A percentile compares a stretch with the other conserved stretches of the same genome.
Evolutionary conservation across 2,113 vertebrate genomes (phyloP).

Genomic region (Gulo gulo): DNA sequence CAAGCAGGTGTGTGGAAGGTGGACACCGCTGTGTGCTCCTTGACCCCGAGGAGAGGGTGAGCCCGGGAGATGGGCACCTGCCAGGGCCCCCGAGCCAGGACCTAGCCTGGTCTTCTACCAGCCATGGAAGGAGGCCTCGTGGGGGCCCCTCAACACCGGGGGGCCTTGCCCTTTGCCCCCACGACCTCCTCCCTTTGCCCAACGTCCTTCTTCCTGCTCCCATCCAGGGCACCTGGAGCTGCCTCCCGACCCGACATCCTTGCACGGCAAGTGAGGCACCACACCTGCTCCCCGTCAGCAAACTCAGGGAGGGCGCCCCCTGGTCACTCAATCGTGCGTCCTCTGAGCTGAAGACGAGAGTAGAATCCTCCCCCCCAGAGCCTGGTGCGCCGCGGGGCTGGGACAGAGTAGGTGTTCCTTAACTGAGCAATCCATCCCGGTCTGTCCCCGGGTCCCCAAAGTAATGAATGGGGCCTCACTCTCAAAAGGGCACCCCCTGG

Average conservation of each 20-base stretch:
- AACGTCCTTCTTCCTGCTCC: neutral
- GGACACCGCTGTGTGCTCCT: accelerated
- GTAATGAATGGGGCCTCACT: accelerated
- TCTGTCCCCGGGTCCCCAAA: neutral
- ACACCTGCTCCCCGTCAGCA: accelerated
- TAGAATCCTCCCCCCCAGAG: too few relatives aligned
- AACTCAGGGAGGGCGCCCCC: neutral
- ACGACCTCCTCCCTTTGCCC: neutral
- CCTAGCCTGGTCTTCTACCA: neutral
- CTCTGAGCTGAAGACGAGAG: neutral
- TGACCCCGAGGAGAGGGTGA: neutral
- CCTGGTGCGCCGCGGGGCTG: accelerated
- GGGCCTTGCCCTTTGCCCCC: neutral
- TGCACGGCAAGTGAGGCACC: neutral
- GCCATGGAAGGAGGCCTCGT: neutral
- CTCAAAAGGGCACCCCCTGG: neutral
- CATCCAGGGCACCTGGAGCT: neutral
- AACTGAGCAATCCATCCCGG: accelerated
- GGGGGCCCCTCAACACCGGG: too few relatives aligned
- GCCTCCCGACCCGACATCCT: neutral
- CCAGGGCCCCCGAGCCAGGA: accelerated
- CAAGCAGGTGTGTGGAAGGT: too few relatives aligned
- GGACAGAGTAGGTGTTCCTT: accelerated
- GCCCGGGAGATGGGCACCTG: neutral
- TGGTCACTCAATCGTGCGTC: accelerated